Evolutionary conservation across 2,888 invertebrate species (phyloP).

Genomic region (Itoplectis maculator): DNA sequence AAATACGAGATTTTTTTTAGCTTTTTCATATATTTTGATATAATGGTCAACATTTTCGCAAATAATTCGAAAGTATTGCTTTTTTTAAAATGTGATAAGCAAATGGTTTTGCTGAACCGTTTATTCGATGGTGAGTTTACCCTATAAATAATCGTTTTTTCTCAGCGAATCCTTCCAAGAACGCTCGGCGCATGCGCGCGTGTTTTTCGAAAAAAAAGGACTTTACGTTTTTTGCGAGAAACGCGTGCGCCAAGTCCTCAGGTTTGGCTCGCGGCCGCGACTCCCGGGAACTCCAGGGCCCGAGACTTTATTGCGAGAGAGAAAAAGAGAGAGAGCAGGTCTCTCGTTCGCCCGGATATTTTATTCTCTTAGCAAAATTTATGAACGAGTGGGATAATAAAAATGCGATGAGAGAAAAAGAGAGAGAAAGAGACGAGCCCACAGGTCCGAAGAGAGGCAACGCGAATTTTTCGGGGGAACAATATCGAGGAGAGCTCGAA

Average conservation of each 20-base stretch:
- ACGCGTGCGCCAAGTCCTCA: conserved; percentile 36
- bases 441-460: conserved; percentile 27
- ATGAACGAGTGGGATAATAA: conserved; percentile 82
- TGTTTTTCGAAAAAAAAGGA: conserved; percentile 18
- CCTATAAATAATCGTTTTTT: conserved; percentile 47
- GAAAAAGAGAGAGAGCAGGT: no score
- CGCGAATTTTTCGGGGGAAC: conserved; percentile 55
- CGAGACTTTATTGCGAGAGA: conserved; percentile 59
- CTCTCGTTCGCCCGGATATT: conserved; percentile 73
- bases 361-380: conserved; percentile 81
- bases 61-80: no score
- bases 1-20: no score
- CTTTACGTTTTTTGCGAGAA: conserved; percentile 20
- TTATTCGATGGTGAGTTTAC: no score
- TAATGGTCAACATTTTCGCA: no score
- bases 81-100: no score
- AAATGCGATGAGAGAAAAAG: conserved; percentile 73
- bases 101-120: no score
- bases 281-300: conserved; percentile 48
- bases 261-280: conserved; percentile 3
- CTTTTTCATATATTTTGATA: no score
- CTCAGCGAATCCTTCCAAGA: conserved; percentile 49
- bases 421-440: conserved; percentile 49
- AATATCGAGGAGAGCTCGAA: conserved; percentile 73
- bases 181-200: no score